A percentile compares a stretch with the other conserved stretches of the same genome.
Evolutionary conservation across 2,113 vertebrate genomes (phyloP).

Genomic region (Sorex fumeus): DNA sequence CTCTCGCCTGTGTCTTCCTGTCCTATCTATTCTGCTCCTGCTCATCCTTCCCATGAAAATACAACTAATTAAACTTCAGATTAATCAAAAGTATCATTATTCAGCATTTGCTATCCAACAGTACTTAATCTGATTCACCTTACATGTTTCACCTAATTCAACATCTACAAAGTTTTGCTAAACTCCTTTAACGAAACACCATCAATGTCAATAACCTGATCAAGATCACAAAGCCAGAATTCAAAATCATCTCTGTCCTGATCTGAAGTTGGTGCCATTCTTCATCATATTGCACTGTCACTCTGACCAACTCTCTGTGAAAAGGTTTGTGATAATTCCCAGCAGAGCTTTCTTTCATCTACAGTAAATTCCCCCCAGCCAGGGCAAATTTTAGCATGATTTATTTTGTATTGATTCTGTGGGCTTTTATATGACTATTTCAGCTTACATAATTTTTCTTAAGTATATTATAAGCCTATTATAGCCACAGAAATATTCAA

Average conservation of each 20-base stretch:
- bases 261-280: not conserved
- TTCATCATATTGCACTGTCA: fast-evolving
- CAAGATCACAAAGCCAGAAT: not conserved
- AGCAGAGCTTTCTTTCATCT: fast-evolving
- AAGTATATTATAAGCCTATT: not conserved
- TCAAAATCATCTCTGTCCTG: not conserved
- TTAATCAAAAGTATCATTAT: not conserved
- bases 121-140: not conserved
- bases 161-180: not conserved
- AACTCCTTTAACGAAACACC: not conserved
- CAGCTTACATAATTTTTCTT: not conserved
- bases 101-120: not conserved
- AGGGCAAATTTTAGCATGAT: not conserved
- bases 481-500: slow-evolving; percentile 15
- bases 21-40: not conserved
- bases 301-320: not conserved
- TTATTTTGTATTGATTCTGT: not conserved
- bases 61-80: not conserved
- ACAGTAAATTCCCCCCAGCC: not conserved
- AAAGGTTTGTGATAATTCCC: not conserved
- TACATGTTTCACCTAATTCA: not conserved
- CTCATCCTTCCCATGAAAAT: not conserved
- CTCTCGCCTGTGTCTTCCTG: not conserved
- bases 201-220: not conserved
- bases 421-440: slow-evolving; percentile 5